A percentile compares a stretch with the other conserved stretches of the same genome.
These are phyloP conservation scores for Cyprinodon variegatus DNA, from an alignment of 2,113 vertebrate genomes.

Conservation along the genomic window DNA sequence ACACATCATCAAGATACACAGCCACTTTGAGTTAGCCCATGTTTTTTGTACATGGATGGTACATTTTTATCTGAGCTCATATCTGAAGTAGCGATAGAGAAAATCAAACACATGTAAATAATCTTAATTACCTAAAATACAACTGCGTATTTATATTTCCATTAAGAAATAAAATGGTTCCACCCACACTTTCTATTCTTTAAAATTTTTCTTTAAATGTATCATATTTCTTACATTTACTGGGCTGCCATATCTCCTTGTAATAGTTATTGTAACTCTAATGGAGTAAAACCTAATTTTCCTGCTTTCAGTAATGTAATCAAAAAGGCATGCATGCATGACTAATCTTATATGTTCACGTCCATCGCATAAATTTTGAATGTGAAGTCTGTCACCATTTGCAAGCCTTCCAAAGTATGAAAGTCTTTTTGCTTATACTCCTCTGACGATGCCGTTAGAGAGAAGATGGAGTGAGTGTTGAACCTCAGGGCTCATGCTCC, in stretches of 20 bases:
- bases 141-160: neutral
- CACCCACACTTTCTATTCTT: neutral
- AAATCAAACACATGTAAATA: neutral
- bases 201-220: neutral
- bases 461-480: constrained; percentile 38
- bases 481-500: constrained; percentile 54
- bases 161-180: neutral
- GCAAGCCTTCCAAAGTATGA: constrained; percentile 6
- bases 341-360: constrained; percentile 6
- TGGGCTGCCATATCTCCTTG: neutral
- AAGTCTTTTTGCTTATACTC: constrained; percentile 42
- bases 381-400: neutral
- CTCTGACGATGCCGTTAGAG: constrained; percentile 62
- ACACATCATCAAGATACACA: neutral
- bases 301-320: neutral
- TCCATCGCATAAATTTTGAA: constrained; percentile 1
- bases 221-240: neutral
- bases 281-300: neutral
- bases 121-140: neutral
- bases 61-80: neutral
- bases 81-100: neutral
- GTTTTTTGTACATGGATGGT: too few species aligned
- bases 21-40: neutral
- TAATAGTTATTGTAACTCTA: neutral
- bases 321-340: neutral